A percentile compares a stretch with the other conserved stretches of the same genome.
Conservation (phyloP, 2,888 invertebrate genomes). For the Rhaphigaster nebulosa region DNA sequence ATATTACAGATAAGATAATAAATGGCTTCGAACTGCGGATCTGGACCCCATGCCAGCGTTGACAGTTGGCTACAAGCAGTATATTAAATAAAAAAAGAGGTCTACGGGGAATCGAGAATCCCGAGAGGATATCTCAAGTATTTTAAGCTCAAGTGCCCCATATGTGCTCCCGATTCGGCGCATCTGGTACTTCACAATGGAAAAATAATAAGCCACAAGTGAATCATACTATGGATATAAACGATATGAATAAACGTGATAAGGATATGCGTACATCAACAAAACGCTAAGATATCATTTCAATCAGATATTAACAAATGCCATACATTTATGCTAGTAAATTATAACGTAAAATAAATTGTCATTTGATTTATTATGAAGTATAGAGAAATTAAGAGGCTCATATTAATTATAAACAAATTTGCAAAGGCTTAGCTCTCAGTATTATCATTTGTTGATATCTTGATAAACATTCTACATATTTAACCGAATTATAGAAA, state of each 20-base stretch:
- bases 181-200: constrained; percentile 35
- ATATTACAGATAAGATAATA: not conserved
- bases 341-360: no score
- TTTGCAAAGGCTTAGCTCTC: no score
- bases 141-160: constrained; percentile 55
- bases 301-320: not conserved
- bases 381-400: no score
- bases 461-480: not conserved
- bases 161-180: constrained; percentile 51
- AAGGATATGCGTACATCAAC: not conserved
- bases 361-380: no score
- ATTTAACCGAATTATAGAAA: not conserved
- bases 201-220: constrained; percentile 1
- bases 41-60: not conserved
- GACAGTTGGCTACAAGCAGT: constrained; percentile 33
- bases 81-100: constrained; percentile 41
- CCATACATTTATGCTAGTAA: no score
- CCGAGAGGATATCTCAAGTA: constrained; percentile 47
- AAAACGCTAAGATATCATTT: not conserved
- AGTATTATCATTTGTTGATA: not conserved
- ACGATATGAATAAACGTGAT: not conserved
- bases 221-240: not conserved
- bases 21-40: not conserved
- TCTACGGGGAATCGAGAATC: constrained; percentile 5
- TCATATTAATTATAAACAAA: no score